A percentile compares a stretch with the other conserved stretches of the same genome.
phyloP scores from a whole-genome alignment of 2,888 invertebrate genomes.

The Nemotelus pantherinus region DNA sequence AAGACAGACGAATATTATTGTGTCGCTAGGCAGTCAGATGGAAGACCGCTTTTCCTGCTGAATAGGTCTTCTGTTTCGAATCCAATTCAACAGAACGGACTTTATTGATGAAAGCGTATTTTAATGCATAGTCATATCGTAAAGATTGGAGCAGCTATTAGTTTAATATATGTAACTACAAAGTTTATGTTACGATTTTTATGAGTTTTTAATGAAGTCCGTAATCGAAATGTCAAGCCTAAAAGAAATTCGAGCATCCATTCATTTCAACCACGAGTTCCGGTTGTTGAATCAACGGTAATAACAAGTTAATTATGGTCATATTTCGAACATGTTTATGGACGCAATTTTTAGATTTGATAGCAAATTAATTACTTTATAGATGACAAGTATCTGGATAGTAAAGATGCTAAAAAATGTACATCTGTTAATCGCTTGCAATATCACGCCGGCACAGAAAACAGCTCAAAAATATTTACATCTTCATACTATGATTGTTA shows the following conservation, averaged over 20 bases:
- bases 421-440: too few relatives aligned
- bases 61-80: constrained; percentile 2
- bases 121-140: neutral
- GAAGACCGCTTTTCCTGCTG: too few relatives aligned
- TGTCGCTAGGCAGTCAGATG: too few relatives aligned
- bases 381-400: too few relatives aligned
- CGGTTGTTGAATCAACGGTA: neutral
- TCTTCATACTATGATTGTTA: too few relatives aligned
- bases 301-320: too few relatives aligned
- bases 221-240: neutral
- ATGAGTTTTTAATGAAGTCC: constrained; percentile 37
- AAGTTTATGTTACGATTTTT: constrained; percentile 16
- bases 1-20: neutral
- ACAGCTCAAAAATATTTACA: too few relatives aligned
- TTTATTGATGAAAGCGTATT: constrained; percentile 27
- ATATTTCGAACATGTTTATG: too few relatives aligned
- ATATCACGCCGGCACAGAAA: too few relatives aligned
- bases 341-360: too few relatives aligned
- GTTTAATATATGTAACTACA: neutral
- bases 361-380: too few relatives aligned
- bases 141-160: constrained; percentile 23
- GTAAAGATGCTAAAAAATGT: too few relatives aligned
- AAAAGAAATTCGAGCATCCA: constrained; percentile 4
- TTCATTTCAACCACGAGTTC: neutral
- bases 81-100: constrained; percentile 29